Evolutionary conservation across 2,888 invertebrate genomes (phyloP), one percentile per base, ranked within the genome.

Genomic region (Tupiocoris notatus): DNA sequence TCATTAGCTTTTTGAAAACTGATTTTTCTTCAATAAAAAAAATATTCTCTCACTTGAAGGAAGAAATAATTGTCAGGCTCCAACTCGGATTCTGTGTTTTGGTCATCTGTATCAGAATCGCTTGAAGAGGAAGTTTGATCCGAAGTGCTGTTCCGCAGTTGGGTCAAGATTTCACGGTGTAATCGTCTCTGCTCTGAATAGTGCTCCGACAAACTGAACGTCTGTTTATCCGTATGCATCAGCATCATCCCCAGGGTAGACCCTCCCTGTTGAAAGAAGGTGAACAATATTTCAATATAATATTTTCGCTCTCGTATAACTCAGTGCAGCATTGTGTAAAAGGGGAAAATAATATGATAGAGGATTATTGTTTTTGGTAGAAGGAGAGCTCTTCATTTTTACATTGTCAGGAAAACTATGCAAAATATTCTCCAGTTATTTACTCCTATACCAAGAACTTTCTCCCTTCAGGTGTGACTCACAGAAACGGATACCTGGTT

Each of bases 31-130:
- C 9, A 54, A 59, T 12, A 6, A 21, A 16, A 7, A 59, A 17
- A 7, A 22, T 1, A 22, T 20, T 12, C 16, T 71, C 70, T 75
- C 75, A 83, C 84, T 82, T 84, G 84, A 68, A 95, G 86, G 83
- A 95, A 95, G 83, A 95, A 95, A 83, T 93, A 95, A 82, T 92
- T 92, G 81, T 95, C 95, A 81, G 92, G 88, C 84, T 95, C 95
- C 81, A 94, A 86, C 83, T 96, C 95, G 80, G 89, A 90, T 81
- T 94, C 93, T 82, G 92, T 92, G 0, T 90, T 86, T 83, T 93
- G 92, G 82, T 94, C 93, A 81, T 94, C 93, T 71, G 93, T 93
- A 82, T 94, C 93, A 81, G 92, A 92, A 76, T 94, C 93, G 82
- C 78, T 78, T 71, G 91, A 91, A n/a, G 92, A 92, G 9, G 88